Evolutionary conservation across 2,888 invertebrate species (phyloP), one percentile per base, ranked within the genome.

Genomic region (Melitaea athalia): DNA sequence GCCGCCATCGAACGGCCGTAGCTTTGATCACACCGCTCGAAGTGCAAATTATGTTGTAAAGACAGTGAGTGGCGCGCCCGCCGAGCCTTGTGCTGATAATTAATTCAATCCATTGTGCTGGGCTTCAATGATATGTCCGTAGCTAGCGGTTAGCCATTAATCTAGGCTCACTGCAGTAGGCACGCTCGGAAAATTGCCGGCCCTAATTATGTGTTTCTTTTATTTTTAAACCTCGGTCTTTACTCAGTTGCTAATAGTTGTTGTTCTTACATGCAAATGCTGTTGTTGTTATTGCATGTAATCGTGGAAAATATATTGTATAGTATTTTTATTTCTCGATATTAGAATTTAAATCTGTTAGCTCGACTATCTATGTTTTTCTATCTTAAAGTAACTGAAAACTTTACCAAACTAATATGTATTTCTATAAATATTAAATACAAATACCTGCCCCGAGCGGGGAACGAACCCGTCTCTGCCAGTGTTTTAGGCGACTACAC

Each of bases 1-100:
- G 82, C 93, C 92, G 92, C 86, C 89, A 85, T 83, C 87, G 86
- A 86, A 81, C 81, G 85, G 87, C 85, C 85, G 83, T 79, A 77
- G 82, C 92, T 92, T 93, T 93, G 92, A 93, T 92, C 88, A 89
- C 81, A 82, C 92, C 92, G 92, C 91, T 83, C 85, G 87, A 92
- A 92, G 92, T 93, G 93, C 93, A 93, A 93, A 93, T 93, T 93
- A 93, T 92, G 91, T 92, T 92, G 91, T 92, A 92, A 91, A 92
- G 91, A 91, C 91, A 89, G 88, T 86, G 89, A 89, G 88, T 87
- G 88, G 87, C 85, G 84, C 85, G 86, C 83, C 83, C 83, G 86
- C 85, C 87, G 81, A 84, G 81, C 85, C 81, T 80, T 85, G 86
- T 85, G 81, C 85, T 85, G 85, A 82, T 91, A 90, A 92, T 92